phyloP scores from a whole-genome alignment of 2,797 vertebrate genomes.

The Aselliscus stoliczkanus region DNA sequence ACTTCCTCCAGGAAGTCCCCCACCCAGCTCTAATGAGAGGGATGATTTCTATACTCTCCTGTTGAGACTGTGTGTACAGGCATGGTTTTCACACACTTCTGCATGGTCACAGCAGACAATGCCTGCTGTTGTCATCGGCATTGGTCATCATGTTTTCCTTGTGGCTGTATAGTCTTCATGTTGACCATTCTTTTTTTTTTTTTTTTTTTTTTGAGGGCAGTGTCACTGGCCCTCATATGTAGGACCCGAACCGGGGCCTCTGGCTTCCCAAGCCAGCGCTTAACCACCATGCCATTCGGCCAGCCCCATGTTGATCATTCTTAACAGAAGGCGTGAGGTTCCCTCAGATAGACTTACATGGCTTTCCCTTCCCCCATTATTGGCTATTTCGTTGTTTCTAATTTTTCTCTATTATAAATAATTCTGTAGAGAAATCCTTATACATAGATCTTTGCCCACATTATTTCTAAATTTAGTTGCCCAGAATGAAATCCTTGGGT shows the following conservation, averaged over 20 bases:
- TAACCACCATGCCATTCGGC: too few relatives aligned
- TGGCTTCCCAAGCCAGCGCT: too few relatives aligned
- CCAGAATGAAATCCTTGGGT: neutral
- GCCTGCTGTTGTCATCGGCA: neutral
- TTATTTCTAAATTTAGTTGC: constrained; percentile 35
- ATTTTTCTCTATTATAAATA: neutral
- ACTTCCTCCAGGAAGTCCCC: neutral
- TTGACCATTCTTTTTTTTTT: neutral
- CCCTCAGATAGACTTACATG: neutral
- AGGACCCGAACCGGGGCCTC: too few relatives aligned
- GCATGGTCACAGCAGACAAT: neutral
- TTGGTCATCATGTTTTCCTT: neutral
- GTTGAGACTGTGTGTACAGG: neutral
- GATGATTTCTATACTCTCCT: neutral
- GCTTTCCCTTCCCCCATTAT: neutral
- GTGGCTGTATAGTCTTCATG: neutral
- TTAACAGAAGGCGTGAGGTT: neutral
- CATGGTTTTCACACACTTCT: neutral
- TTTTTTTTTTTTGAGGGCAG: too few relatives aligned
- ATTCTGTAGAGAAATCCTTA: neutral
- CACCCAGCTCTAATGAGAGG: neutral
- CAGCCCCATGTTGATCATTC: neutral
- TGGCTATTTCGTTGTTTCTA: neutral
- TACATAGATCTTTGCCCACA: neutral
- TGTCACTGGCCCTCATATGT: too few relatives aligned